Conservation (phyloP, 2,797 vertebrate species). For the Synaphobranchus kaupii region DNA sequence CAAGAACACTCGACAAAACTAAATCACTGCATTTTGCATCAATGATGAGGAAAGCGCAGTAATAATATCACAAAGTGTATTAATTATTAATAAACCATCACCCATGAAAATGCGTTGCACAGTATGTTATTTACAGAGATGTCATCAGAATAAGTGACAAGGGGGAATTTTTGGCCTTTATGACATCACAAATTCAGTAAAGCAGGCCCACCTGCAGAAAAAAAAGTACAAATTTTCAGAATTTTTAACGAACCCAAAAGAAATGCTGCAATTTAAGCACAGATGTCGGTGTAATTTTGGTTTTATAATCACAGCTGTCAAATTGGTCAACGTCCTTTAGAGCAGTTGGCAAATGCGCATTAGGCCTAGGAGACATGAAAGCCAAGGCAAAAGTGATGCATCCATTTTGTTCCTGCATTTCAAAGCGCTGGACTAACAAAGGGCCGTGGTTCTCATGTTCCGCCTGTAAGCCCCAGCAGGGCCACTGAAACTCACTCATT, state of each 20-base stretch:
- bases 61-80: background rate
- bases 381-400: background rate
- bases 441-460: slow-evolving; percentile 68
- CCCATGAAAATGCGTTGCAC: background rate
- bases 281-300: no score
- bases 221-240: no score
- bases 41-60: background rate
- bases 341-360: background rate
- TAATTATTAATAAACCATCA: background rate
- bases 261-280: no score
- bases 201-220: no score
- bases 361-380: background rate
- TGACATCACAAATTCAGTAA: background rate
- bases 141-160: background rate
- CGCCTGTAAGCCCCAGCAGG: slow-evolving; percentile 77
- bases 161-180: background rate
- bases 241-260: no score
- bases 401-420: background rate
- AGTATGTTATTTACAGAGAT: background rate
- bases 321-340: background rate
- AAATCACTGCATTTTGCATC: background rate
- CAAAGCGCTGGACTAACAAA: slow-evolving; percentile 46
- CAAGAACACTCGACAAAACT: background rate
- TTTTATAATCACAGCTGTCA: no score
- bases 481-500: slow-evolving; percentile 88